Evolutionary conservation across 2,888 invertebrate genomes (phyloP).

Genomic region (Smittia sp.): DNA sequence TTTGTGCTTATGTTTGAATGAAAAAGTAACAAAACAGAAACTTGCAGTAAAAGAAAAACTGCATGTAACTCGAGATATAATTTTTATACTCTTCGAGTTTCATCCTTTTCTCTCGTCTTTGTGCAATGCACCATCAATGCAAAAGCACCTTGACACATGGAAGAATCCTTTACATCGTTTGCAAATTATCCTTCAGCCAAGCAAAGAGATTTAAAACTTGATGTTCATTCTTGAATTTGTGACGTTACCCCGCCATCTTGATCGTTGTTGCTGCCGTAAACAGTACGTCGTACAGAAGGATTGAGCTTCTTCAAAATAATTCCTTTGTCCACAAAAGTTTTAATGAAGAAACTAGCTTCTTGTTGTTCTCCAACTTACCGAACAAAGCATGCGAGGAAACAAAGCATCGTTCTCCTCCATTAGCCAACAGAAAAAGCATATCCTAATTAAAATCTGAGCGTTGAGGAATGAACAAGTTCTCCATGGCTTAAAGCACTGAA

Average conservation of each 20-base stretch:
- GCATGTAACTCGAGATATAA: not conserved
- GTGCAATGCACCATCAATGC: slow-evolving; percentile 1
- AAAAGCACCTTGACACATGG: slow-evolving; percentile 24
- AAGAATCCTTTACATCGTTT: not conserved
- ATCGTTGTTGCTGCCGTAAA: too few relatives aligned
- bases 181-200: not conserved
- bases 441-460: not conserved
- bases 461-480: too few relatives aligned
- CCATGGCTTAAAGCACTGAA: too few relatives aligned
- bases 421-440: not conserved
- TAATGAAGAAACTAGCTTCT: slow-evolving; percentile 3
- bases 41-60: not conserved
- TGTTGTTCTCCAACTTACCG: not conserved
- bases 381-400: not conserved
- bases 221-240: not conserved
- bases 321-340: not conserved
- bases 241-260: too few relatives aligned
- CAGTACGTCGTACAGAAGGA: too few relatives aligned
- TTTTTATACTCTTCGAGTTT: not conserved
- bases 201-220: not conserved
- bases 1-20: slow-evolving; percentile 14
- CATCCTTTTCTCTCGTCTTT: not conserved
- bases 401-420: not conserved
- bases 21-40: not conserved
- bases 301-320: too few relatives aligned